Conservation (phyloP, 2,888 invertebrate species). For the Odontocolon sp. region DNA sequence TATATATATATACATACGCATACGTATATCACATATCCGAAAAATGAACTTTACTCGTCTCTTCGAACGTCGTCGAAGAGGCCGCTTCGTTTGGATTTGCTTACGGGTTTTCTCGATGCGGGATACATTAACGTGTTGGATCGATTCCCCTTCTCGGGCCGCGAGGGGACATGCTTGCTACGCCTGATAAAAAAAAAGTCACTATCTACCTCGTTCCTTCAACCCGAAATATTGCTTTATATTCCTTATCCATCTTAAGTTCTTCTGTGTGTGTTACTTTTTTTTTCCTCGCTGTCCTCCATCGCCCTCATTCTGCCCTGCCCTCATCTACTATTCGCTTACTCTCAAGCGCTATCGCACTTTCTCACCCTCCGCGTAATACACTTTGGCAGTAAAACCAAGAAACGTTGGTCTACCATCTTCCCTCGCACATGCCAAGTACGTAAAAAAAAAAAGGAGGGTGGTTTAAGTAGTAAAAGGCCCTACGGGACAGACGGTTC, state of each 20-base stretch:
- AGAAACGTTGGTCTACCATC: conserved; percentile 19
- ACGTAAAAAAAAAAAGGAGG: not conserved
- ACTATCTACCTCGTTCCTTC: conserved; percentile 20
- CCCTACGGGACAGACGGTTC: conserved; percentile 5
- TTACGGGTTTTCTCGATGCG: conserved; percentile 64
- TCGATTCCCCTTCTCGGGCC: conserved; percentile 75
- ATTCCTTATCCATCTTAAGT: not conserved
- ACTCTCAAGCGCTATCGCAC: not conserved
- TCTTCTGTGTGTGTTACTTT: not conserved
- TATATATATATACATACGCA: not conserved
- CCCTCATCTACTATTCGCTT: not conserved
- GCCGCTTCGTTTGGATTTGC: conserved; percentile 21
- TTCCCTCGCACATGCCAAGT: not conserved
- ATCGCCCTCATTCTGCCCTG: conserved; percentile 20
- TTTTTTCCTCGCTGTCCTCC: not conserved
- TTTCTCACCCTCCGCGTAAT: conserved; percentile 44
- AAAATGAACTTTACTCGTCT: conserved; percentile 24
- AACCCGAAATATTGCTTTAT: not conserved
- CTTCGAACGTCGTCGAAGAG: conserved; percentile 35
- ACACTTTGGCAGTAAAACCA: conserved; percentile 15
- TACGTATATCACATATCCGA: not conserved
- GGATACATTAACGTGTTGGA: conserved; percentile 74
- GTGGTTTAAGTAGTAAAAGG: not conserved
- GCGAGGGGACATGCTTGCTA: conserved; percentile 61
- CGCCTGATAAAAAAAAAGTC: conserved; percentile 49